Percentiles rank a stretch among this genome's conserved stretches.
phyloP scores from a whole-genome alignment of 2,113 vertebrate species.

The Sigmodon hispidus region DNA sequence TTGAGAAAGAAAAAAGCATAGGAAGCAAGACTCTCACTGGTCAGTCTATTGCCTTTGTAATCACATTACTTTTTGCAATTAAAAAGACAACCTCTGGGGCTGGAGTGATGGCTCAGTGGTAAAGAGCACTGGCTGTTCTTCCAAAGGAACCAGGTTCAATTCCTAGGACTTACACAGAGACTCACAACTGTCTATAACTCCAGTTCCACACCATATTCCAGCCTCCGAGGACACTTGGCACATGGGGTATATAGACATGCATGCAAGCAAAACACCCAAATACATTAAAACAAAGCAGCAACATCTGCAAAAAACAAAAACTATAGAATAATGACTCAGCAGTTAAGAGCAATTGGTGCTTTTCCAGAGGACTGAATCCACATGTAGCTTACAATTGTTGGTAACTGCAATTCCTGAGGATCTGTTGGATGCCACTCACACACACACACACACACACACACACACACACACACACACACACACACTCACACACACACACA shows the following conservation, averaged over 20 bases:
- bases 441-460: neutral
- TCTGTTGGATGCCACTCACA: neutral
- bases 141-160: neutral
- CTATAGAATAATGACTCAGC: neutral
- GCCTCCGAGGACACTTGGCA: neutral
- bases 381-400: neutral
- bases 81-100: neutral
- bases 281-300: neutral
- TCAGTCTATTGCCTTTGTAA: conserved; percentile 16
- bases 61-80: neutral
- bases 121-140: neutral
- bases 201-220: neutral
- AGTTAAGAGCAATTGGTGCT: neutral
- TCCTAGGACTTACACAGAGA: neutral
- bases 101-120: neutral
- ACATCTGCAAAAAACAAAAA: neutral
- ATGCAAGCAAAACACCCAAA: neutral
- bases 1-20: conserved; percentile 11
- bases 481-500: neutral
- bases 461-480: neutral
- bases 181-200: neutral
- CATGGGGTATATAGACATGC: neutral
- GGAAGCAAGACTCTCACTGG: neutral
- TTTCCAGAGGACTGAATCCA: neutral
- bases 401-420: neutral